These are phyloP conservation scores for Eristalis pertinax DNA, from an alignment of 2,888 invertebrate species.

Conservation along the genomic window DNA sequence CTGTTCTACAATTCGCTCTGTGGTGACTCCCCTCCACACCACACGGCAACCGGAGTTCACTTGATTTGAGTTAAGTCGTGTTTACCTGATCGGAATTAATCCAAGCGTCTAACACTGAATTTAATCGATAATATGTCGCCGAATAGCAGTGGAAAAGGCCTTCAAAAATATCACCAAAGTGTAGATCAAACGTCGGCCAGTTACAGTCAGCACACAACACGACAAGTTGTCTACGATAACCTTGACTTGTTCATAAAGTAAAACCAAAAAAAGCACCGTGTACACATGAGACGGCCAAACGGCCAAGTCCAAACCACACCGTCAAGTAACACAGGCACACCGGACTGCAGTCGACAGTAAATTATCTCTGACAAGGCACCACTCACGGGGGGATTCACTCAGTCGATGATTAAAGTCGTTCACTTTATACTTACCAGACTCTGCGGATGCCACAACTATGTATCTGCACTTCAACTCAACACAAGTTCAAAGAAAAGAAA, in stretches of 20 bases:
- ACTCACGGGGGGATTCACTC: neutral
- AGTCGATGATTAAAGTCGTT: too few species aligned
- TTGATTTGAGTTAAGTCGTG: neutral
- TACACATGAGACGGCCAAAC: neutral
- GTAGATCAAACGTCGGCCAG: neutral
- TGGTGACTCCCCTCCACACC: neutral
- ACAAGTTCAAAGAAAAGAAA: constrained; percentile 7
- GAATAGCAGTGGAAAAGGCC: neutral
- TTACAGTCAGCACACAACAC: neutral
- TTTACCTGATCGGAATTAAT: neutral
- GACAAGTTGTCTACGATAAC: neutral
- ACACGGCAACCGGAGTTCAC: neutral
- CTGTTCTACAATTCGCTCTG: neutral
- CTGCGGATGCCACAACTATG: constrained; percentile 8
- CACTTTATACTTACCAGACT: constrained; percentile 18
- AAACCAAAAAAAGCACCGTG: neutral
- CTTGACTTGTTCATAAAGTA: neutral
- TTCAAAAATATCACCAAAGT: neutral
- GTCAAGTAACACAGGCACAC: too few species aligned
- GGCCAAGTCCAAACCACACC: neutral
- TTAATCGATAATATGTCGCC: neutral
- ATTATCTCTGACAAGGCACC: neutral
- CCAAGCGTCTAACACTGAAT: neutral
- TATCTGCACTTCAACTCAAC: constrained; percentile 13
- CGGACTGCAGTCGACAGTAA: neutral